These are phyloP conservation scores for Haliclona indistincta DNA, from an alignment of 37 sponge, comb jelly and placozoan species.

Conservation along the genomic window DNA sequence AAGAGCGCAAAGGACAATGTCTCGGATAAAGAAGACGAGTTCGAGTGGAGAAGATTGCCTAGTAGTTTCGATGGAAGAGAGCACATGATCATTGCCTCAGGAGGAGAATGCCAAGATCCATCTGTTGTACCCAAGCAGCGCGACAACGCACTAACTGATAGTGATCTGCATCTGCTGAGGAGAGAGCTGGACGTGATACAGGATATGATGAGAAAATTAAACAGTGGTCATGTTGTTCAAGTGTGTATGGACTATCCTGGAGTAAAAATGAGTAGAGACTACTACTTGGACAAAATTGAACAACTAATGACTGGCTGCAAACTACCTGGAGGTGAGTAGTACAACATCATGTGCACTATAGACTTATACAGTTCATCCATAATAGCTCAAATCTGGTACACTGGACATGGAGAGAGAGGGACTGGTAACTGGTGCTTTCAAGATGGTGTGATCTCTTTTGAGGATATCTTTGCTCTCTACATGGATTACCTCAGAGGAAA, in stretches of 20 bases:
- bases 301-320: neutral
- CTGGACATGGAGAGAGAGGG: conserved; percentile 31
- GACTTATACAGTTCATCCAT: neutral
- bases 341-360: neutral
- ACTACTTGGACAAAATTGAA: neutral
- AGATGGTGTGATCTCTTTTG: conserved; percentile 63
- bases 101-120: neutral
- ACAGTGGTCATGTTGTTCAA: neutral
- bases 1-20: neutral
- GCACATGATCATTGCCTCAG: neutral
- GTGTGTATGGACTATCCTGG: neutral
- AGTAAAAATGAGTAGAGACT: neutral
- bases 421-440: conserved; percentile 87
- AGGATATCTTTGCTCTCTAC: conserved; percentile 57
- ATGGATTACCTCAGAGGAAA: conserved; percentile 24
- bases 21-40: neutral
- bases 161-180: too few species aligned
- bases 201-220: neutral
- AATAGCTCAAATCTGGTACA: neutral
- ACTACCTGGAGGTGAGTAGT: neutral
- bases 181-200: neutral
- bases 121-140: neutral
- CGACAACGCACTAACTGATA: too few species aligned
- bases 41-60: neutral
- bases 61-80: neutral